phyloP scores from a whole-genome alignment of 2,888 invertebrate genomes.

The Unio pictorum region DNA sequence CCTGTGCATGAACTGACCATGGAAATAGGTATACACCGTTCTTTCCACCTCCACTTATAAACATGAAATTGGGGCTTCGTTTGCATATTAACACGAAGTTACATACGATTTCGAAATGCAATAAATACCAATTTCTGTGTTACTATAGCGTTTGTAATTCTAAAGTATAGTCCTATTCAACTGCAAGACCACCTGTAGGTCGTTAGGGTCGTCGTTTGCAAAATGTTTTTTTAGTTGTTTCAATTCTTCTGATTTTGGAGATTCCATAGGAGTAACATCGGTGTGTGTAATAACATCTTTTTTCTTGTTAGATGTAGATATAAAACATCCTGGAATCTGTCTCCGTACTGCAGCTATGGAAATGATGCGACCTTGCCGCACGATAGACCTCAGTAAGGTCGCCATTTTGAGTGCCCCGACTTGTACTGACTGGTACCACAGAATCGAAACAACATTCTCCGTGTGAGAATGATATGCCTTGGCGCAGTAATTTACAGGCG shows the following conservation, averaged over 20 bases:
- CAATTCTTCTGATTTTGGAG: constrained; percentile 37
- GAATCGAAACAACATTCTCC: no score
- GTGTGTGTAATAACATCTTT: constrained; percentile 36
- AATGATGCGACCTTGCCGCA: constrained; percentile 37
- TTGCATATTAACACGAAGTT: no score
- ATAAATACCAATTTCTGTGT: no score
- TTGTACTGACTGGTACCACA: no score
- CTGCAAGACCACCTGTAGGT: constrained; percentile 43
- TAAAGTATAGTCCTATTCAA: not conserved
- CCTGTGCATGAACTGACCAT: no score
- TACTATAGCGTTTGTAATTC: not conserved
- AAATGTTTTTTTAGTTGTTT: constrained; percentile 54
- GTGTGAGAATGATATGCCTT: no score
- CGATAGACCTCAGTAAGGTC: constrained; percentile 46
- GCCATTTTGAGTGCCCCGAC: constrained; percentile 47
- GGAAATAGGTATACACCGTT: no score
- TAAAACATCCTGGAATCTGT: constrained; percentile 29
- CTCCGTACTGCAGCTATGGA: constrained; percentile 10
- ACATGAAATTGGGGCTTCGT: no score
- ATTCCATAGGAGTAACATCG: no score
- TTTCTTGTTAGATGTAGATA: constrained; percentile 56
- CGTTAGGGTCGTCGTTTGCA: constrained; percentile 42
- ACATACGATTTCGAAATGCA: no score
- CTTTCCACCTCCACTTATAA: no score
- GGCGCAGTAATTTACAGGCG: no score